Base-by-base conservation (phyloP, 1,140 invertebrate genomes). In the Drosophila kurseongensis region DNA sequence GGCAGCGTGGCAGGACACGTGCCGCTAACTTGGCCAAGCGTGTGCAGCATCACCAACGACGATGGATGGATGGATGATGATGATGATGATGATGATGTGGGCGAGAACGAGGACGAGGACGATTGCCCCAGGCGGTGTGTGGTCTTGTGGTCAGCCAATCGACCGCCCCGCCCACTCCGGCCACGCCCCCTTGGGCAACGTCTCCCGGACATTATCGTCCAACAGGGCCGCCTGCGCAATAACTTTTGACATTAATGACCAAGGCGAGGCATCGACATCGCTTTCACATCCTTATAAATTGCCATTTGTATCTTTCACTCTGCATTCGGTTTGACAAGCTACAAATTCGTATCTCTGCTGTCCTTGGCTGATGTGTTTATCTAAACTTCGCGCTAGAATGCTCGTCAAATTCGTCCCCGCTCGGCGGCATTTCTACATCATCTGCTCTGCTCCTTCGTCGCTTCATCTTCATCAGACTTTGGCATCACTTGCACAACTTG, bases 181-280 rank as follows among this genome's bases (percentile, higher is more conserved):
- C 62, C 27, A 54, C 69, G 55, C 40, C 50, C 40, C 18, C n/a
- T 5, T 18, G 16, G 12, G 44, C 41, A 36, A 27, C 14, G 9
- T 23, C 18, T 51, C 18, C 60, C 38, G 52, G 73, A 75, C 78
- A 76, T 80, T 80, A 80, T 80, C 78, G 78, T 1, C 69, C 48
- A 35, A 27, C 56, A 29, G 52, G 61, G 63, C 84, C 77, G 84
- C 74, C 85, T 83, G 75, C 79, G 84, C 83, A 83, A 88, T 88
- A 88, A 88, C 83, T 88, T 88, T 88, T 84, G 84, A 80, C 80
- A 89, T 89, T 89, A 89, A 89, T 89, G 84, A 80, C 80, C 84
- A 61, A 56, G 61, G 51, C 45, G 27, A 56, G 41, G 65, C 69
- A 48, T 69, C n/a, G 8, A 68, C 69, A 73, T 63, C 59, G 42